These are phyloP conservation scores for Martes martes DNA, from an alignment of 2,113 vertebrate species.

Conservation along the genomic window DNA sequence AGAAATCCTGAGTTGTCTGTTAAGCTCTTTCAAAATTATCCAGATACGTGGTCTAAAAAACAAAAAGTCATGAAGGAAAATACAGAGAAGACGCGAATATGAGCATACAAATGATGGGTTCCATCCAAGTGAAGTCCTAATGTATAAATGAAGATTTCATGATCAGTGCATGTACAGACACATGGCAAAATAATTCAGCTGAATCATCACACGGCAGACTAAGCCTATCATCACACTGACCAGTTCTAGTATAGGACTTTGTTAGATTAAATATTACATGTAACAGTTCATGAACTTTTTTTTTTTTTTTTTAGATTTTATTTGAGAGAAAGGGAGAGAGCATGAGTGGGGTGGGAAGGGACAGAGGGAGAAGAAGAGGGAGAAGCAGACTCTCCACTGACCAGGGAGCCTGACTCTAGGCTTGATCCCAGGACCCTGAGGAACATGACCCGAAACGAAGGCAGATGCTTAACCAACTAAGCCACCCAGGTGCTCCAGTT, in stretches of 20 bases:
- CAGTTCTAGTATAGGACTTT: neutral
- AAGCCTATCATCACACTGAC: neutral
- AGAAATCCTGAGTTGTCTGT: neutral
- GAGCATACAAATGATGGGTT: neutral
- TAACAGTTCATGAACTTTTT: neutral
- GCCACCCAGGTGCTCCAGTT: neutral
- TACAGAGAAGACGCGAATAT: neutral
- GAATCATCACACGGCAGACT: neutral
- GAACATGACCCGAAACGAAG: no score
- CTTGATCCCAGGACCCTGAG: no score
- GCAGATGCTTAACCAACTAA: no score
- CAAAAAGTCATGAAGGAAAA: neutral
- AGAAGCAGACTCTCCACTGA: no score
- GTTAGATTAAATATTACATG: neutral
- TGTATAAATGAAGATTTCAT: neutral
- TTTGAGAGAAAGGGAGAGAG: no score
- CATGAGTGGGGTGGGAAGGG: no score
- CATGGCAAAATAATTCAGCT: neutral
- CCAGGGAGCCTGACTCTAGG: no score
- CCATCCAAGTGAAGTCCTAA: neutral
- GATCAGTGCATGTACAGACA: neutral
- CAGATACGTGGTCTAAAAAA: neutral
- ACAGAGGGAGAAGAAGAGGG: no score
- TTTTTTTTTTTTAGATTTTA: no score
- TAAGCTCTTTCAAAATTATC: neutral